Base-by-base conservation (phyloP, 1,140 invertebrate genomes). In the Pseudoatta argentina region DNA sequence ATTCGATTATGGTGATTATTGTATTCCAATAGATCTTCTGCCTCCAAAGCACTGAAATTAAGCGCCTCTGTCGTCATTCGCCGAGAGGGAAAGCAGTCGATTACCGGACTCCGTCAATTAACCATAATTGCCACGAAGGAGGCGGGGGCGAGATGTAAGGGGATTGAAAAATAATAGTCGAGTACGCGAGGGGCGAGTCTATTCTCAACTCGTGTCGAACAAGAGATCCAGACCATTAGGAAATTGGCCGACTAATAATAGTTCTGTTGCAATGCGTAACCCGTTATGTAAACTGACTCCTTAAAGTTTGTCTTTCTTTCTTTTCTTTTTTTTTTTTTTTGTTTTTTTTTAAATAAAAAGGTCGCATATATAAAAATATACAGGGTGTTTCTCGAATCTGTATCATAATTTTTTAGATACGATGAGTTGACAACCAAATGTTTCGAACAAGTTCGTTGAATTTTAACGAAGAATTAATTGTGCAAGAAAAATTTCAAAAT, bases 241-340 rank as follows among this genome's bases (percentile, higher is more conserved):
- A 89, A 90, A 92, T 92, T 90, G 86, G 30, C 48, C 48, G 87
- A 66, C 86, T 92, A 91, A 92, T 91, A 90, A 92, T 92, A 91
- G 78, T 34, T 16, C 83, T 16, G 61, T 71, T 30, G 67, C 61
- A 63, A 14, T 30, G 39, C 66, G 73, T 30, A 21, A 64, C 18
- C 51, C 7, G 72, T 89, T 90, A 87, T 73, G 55, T 89, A 86
- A 88, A 72, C 34, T 57, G 34, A 57, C 14, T 71, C 63, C 61
- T 85, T 48, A 59, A 59, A 59, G 3, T 18, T 57, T 10, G 4
- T 67, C 16, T 44, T 51, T 69, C n/a, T n/a, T n/a, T n/a, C n/a
- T n/a, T n/a, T n/a, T n/a, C n/a, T n/a, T n/a, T n/a, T n/a, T n/a
- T n/a, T n/a, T n/a, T n/a, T n/a, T n/a, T n/a, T n/a, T n/a, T n/a